Evolutionary conservation across 1,140 invertebrate species (phyloP).

Genomic region (Asbolus verrucosus): DNA sequence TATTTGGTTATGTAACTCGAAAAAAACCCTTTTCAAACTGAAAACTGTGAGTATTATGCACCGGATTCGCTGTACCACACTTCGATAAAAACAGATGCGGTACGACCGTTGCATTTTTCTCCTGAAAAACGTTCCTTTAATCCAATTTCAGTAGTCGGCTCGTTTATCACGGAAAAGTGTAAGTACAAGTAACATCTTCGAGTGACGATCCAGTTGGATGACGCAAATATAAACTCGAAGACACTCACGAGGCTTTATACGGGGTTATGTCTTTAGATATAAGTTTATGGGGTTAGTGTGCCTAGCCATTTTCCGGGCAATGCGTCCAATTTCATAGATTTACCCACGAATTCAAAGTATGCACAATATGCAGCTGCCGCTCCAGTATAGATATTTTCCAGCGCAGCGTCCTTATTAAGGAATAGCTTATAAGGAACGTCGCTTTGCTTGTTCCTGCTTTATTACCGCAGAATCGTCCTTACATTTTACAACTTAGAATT

Average conservation of each 20-base stretch:
- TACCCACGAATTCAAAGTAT: constrained; percentile 18
- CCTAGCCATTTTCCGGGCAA: constrained; percentile 9
- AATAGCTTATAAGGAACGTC: constrained; percentile 13
- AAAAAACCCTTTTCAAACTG: no score
- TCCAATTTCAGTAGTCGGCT: constrained; percentile 9
- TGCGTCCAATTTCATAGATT: constrained; percentile 36
- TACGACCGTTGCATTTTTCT: background rate
- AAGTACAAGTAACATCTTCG: constrained; percentile 23
- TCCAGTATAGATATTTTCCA: background rate
- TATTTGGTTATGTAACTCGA: no score
- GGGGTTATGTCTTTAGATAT: constrained; percentile 16
- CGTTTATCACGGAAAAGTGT: constrained; percentile 12
- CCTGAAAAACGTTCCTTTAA: background rate
- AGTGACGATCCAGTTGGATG: constrained; percentile 14
- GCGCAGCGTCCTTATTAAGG: constrained; percentile 8
- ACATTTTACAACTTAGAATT: constrained; percentile 12
- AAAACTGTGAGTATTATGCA: no score
- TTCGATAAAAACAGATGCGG: background rate
- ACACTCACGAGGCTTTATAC: constrained; percentile 29
- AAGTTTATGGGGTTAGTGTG: constrained; percentile 34
- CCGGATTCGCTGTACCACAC: no score
- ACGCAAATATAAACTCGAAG: constrained; percentile 20
- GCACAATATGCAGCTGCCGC: constrained; percentile 29
- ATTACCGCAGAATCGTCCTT: background rate
- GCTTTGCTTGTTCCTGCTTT: constrained; percentile 4